Percentiles rank a stretch among this genome's conserved stretches.
Evolutionary conservation across 2,113 vertebrate species (phyloP).

Genomic region (Takifugu bimaculatus): DNA sequence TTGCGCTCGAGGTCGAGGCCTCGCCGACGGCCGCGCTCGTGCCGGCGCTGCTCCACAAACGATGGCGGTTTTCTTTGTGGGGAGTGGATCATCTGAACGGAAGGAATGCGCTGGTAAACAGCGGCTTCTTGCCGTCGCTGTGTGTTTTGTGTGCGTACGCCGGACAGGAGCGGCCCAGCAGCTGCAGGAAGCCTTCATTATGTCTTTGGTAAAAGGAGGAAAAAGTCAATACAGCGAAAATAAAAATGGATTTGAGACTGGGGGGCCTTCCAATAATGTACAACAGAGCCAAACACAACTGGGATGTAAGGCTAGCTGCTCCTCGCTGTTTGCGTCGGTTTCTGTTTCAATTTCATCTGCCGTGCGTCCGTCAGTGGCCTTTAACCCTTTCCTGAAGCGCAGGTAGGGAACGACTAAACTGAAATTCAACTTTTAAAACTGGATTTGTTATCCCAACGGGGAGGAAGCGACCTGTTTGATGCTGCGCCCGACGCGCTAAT

Average conservation of each 20-base stretch:
- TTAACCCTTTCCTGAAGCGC: constrained; percentile 12
- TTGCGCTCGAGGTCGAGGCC: constrained; percentile 44
- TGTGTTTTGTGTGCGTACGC: constrained; percentile 63
- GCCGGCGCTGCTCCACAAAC: constrained; percentile 34
- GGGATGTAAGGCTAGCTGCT: constrained; percentile 58
- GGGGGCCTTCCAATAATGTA: constrained; percentile 65
- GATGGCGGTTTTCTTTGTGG: constrained; percentile 42
- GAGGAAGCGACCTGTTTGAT: no score
- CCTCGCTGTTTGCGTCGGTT: constrained; percentile 38
- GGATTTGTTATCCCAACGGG: no score
- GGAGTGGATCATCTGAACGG: constrained; percentile 22
- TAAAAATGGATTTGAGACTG: constrained; percentile 72
- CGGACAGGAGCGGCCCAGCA: constrained; percentile 62
- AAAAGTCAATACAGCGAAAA: constrained; percentile 74
- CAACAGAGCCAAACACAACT: constrained; percentile 54
- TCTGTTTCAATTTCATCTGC: constrained; percentile 37
- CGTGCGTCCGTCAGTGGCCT: constrained; percentile 27
- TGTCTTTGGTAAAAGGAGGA: constrained; percentile 64
- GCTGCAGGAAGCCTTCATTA: constrained; percentile 72
- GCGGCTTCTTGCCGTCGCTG: constrained; percentile 36
- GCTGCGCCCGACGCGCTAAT: no score
- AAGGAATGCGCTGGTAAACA: constrained; percentile 44
- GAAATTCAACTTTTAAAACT: not conserved
- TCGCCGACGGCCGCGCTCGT: constrained; percentile 17
- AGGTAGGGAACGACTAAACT: constrained; percentile 20